Conservation (phyloP, 2,888 invertebrate species). For the Stramonita haemastoma region DNA sequence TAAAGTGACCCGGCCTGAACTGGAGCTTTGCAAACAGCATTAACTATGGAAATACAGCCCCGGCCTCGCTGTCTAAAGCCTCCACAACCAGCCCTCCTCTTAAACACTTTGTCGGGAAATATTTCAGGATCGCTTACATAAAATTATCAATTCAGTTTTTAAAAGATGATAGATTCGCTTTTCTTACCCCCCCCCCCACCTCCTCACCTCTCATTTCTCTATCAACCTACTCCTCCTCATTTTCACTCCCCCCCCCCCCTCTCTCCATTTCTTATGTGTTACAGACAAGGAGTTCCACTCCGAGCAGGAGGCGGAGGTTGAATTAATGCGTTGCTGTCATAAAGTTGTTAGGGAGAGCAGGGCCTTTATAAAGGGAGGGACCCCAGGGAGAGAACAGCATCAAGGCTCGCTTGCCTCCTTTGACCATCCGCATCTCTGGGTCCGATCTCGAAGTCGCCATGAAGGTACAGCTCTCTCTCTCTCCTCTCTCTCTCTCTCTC, state of each 20-base stretch:
- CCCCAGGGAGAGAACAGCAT: not conserved
- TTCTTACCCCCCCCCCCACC: not conserved
- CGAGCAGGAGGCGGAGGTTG: not conserved
- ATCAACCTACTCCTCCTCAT: not conserved
- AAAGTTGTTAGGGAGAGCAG: conserved; percentile 22
- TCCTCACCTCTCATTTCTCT: not conserved
- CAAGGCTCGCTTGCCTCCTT: conserved; percentile 1
- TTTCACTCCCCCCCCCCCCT: not conserved
- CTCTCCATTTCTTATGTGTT: not conserved
- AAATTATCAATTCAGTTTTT: conserved; percentile 4
- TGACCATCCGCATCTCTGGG: not conserved
- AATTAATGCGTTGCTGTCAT: conserved; percentile 28
- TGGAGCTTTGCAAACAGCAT: not conserved
- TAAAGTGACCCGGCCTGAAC: not conserved
- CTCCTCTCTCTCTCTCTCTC: conserved; percentile 16
- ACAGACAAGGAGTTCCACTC: not conserved
- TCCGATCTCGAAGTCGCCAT: conserved; percentile 18
- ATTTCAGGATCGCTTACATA: not conserved
- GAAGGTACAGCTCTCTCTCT: conserved; percentile 16
- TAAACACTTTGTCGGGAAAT: not conserved
- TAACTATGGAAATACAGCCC: not conserved
- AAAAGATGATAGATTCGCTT: not conserved
- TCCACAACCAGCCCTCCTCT: not conserved
- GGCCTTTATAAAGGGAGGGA: conserved; percentile 15
- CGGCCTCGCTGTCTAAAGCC: not conserved